Evolutionary conservation across 2,888 invertebrate species (phyloP), one percentile per base, ranked within the genome.

Genomic region (Monochamus alternatus): DNA sequence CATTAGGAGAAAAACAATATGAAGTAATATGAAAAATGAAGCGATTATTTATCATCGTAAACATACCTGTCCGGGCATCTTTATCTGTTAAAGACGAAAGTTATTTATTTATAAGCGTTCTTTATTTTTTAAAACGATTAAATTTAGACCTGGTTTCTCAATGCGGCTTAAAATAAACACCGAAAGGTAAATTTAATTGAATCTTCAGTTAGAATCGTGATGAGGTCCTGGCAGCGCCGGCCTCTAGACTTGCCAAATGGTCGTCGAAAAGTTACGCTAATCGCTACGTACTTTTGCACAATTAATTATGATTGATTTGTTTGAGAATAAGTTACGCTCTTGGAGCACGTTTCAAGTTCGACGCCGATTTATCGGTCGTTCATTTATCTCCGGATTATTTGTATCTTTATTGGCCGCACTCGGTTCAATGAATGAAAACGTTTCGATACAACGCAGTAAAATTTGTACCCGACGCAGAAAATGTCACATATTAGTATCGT

Each of bases 111-210:
- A 47, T 64, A 64, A 47, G 31, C 22, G 47, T 9, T 47, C 64
- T 47, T 44, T 32, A 44, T 64, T 47, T 47, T 64, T 64, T 47
- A 64, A 32, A 30, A 30, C 12, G 64, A 43, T 7, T 44, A 64
- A 64, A 64, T 64, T 64, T 64, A 64, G 47, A 47, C 47, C 47
- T 9, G 14, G 22, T 64, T 64, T 64, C 64, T 64, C 47, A 64
- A 64, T 47, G 64, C 31, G 31, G 31, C 44, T 75, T 75, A 75
- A 73, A 78, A 78, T 75, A 75, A 78, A 75, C 73, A 55, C 32
- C 66, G 47, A 66, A 60, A 75, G 70, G 75, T 71, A 78, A 75
- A 75, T 75, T 75, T 78, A 78, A 78, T 78, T 76, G 71, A 78
- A 74, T 69, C 68, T 71, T 75, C 74, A 68, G 74, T 75, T 68